Base-by-base conservation (phyloP, 2,888 invertebrate genomes). In the Macrosoma leucophasiata region DNA sequence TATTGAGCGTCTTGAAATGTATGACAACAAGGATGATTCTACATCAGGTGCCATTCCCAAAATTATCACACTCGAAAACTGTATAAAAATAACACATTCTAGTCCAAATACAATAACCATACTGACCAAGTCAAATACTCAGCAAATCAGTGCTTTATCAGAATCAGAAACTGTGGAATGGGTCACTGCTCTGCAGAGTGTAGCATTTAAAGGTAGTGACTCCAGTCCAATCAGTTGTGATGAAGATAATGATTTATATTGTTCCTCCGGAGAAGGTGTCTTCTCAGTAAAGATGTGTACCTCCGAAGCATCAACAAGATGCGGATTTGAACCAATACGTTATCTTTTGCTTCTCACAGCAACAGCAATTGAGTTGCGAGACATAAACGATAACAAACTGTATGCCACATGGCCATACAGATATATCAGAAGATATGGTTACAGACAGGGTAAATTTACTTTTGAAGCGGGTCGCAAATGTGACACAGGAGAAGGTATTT, bases 391-490 rank as follows among this genome's bases (percentile, higher is more conserved):
- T 48, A 87, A 86, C 51, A 88, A 87, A 46, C 69, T 90, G 11
- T 77, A 90, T 52, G 93, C 89, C 40, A 92, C 90, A 27, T 95
- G 94, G 94, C 94, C 94, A 25, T 94, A 93, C 66, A 88, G 91
- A 50, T 94, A 90, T 59, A 94, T 95, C 46, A 85, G 94, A 40
- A 86, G 92, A 40, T 94, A 95, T 68, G 94, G 94, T n/a, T 93
- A 93, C 55, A 89, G 92, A 49, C 90, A 91, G 64, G 93, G 93
- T 22, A 93, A 91, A 68, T 94, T 95, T 60, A 93, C 93, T 18
- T 94, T 95, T 69, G 94, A 95, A 84, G 94, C 94, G 11, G 94
- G 94, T 0, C 86, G 94, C 37, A 94, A 94, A 70, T 94, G 94
- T 73, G 90, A 91, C 48, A 93, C 93, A 1, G 94, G 94, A 0